Base-by-base conservation (phyloP, 2,888 invertebrate species). In the Matsumyia berberina region DNA sequence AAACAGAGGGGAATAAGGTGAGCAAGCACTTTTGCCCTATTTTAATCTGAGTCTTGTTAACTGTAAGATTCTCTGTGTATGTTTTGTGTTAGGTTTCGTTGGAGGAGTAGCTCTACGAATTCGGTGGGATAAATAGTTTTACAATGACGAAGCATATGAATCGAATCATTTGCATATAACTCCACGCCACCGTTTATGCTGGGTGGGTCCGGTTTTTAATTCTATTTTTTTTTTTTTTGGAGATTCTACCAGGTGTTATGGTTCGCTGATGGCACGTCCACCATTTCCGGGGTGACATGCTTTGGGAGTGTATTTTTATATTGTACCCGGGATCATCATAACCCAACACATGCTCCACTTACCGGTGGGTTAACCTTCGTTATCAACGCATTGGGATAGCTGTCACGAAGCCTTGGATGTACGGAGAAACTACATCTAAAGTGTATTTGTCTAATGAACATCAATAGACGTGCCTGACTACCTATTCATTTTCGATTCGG, bases 151-250 rank as follows among this genome's bases (percentile, higher is more conserved):
- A 70, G 37, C 70, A 19, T 15, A 17, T 7, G 17, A 19, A 24
- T 39, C 33, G 1, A 62, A 33, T 17, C 33, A 44, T 62, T 62
- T 46, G 58, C 35, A 24, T 46, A 12, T 29, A 19, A 35, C 37
- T 12, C 17, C 12, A 35, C 29, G 12, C 12, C 3, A 37, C 31
- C 39, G 29, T 31, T n/a, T 31, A 17, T 66, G 37, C 58, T 58
- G 70, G 70, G 70, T 70, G 70, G 70, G 70, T 49, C 69, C 46
- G 37, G 29, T 29, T 11, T 70, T 24, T n/a, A n/a, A n/a, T n/a
- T n/a, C n/a, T n/a, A n/a, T 3, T 24, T 24, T 31, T 11, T 0
- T 29, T 31, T 29, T 24, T 19, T 55, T 69, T 69, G 17, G 8
- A 7, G 42, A 15, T 44, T 62, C 17, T 29, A 44, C 9, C 12